Percentiles rank a stretch among this genome's conserved stretches.
These are phyloP conservation scores for Mesoligia furuncula DNA, from an alignment of 2,888 invertebrate genomes.

Conservation along the genomic window DNA sequence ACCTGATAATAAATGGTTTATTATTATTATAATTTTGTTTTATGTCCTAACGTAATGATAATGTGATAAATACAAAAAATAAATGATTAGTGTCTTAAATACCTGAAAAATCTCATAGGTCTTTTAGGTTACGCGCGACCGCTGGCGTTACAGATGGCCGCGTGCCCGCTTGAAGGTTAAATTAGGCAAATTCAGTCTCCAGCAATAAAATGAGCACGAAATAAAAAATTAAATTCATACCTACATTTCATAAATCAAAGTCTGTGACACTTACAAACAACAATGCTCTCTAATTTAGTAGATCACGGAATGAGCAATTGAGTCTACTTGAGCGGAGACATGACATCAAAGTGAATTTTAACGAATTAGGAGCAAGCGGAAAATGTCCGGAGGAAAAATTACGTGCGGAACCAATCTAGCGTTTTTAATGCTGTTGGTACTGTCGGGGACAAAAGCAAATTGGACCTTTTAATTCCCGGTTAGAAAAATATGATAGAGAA, in stretches of 20 bases:
- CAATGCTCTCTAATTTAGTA: slow-evolving; percentile 37
- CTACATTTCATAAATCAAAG: slow-evolving; percentile 19
- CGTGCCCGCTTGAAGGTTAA: no score
- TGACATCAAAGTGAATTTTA: slow-evolving; percentile 62
- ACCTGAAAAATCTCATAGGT: no score
- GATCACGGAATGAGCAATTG: slow-evolving; percentile 56
- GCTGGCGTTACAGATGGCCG: no score
- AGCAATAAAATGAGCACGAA: background rate
- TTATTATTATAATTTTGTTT: no score
- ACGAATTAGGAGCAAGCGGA: slow-evolving; percentile 59
- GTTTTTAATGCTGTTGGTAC: slow-evolving; percentile 40
- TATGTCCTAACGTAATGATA: no score
- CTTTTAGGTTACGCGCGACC: no score
- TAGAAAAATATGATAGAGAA: background rate
- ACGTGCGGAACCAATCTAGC: slow-evolving; percentile 25
- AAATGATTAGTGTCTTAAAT: no score
- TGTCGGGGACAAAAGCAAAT: slow-evolving; percentile 23
- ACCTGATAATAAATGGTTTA: no score
- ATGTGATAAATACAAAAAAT: no score
- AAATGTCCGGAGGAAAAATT: slow-evolving; percentile 47
- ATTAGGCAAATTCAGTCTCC: background rate
- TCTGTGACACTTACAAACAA: slow-evolving; percentile 30
- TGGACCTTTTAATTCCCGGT: background rate
- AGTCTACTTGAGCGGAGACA: slow-evolving; percentile 55
- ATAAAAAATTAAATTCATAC: no score